Evolutionary conservation across 2,888 invertebrate species (phyloP).

Genomic region (Mallateleia sp.): DNA sequence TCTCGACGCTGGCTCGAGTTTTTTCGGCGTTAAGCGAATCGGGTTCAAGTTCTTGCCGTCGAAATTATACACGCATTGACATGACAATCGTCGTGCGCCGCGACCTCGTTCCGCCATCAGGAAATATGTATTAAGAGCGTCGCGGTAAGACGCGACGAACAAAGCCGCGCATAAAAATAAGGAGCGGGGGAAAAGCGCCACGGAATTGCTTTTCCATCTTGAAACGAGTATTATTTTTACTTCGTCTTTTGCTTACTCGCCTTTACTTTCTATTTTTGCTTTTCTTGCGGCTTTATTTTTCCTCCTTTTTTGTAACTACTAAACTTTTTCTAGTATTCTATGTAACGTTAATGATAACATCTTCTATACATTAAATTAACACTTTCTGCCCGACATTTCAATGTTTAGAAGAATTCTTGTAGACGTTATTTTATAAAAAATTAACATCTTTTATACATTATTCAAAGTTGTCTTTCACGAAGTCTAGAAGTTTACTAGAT

Average conservation of each 20-base stretch:
- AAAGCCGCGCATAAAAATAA: slow-evolving; percentile 60
- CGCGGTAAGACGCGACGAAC: slow-evolving; percentile 59
- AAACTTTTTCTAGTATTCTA: too few relatives aligned
- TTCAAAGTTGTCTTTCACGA: too few relatives aligned
- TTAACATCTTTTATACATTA: too few relatives aligned
- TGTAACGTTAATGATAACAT: too few relatives aligned
- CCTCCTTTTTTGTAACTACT: slow-evolving; percentile 66
- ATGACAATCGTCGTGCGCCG: slow-evolving; percentile 23
- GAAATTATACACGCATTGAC: slow-evolving; percentile 8
- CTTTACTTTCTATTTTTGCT: slow-evolving; percentile 72
- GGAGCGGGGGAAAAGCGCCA: slow-evolving; percentile 51
- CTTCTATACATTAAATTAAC: too few relatives aligned
- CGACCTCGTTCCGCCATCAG: slow-evolving; percentile 59
- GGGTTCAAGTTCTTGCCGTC: neutral
- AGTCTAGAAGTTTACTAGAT: too few relatives aligned
- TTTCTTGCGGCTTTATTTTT: slow-evolving; percentile 60
- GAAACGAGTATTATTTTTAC: slow-evolving; percentile 84
- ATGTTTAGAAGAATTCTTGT: too few relatives aligned
- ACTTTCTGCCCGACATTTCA: too few relatives aligned
- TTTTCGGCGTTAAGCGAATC: neutral
- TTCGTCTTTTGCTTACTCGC: slow-evolving; percentile 81
- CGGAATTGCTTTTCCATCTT: slow-evolving; percentile 84
- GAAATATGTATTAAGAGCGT: slow-evolving; percentile 70
- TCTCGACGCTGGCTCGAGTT: neutral
- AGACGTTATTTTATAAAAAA: too few relatives aligned